These are phyloP conservation scores for Myotis daubentonii DNA, from an alignment of 2,797 vertebrate species.

Conservation along the genomic window DNA sequence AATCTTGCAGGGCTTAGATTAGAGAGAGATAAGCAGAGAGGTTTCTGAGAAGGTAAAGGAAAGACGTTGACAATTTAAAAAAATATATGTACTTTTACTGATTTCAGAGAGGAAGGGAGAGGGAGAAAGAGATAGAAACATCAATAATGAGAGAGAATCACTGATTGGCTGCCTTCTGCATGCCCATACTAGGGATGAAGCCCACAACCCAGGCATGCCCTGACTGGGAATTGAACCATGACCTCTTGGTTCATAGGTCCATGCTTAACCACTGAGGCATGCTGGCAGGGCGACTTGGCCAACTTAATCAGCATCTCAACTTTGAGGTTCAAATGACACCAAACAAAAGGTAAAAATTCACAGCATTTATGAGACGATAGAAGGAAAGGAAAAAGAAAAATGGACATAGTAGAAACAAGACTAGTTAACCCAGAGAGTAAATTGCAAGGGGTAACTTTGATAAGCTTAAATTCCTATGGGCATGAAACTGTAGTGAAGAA, in stretches of 20 bases:
- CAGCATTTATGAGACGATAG: not conserved
- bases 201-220: too few species aligned
- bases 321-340: not conserved
- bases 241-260: too few species aligned
- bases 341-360: not conserved
- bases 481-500: not conserved
- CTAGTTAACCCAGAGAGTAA: not conserved
- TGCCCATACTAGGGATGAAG: too few species aligned
- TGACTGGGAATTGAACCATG: too few species aligned
- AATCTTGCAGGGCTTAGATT: not conserved
- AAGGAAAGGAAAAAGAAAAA: constrained; percentile 16
- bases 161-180: too few species aligned
- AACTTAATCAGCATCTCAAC: not conserved
- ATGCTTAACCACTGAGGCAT: too few species aligned
- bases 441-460: not conserved
- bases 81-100: too few species aligned
- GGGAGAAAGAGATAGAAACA: too few species aligned
- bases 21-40: not conserved
- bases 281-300: too few species aligned
- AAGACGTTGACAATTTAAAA: not conserved
- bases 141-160: too few species aligned
- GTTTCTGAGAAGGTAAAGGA: not conserved
- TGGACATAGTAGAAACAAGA: not conserved
- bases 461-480: not conserved
- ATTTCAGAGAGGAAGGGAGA: too few species aligned